phyloP scores from a whole-genome alignment of 1,140 invertebrate species.

The Bombus affinis region DNA sequence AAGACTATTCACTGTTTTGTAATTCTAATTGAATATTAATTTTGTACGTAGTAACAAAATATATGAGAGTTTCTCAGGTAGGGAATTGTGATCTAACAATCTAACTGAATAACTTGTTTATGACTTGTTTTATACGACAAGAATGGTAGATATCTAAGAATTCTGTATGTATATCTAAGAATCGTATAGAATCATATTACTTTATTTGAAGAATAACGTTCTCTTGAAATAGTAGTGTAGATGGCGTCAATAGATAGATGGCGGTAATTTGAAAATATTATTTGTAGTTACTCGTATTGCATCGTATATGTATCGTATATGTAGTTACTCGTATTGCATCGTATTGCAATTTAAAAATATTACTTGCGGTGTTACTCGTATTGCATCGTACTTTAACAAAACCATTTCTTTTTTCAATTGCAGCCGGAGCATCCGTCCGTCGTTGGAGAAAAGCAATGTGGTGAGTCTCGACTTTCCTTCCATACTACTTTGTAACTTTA shows the following conservation, averaged over 20 bases:
- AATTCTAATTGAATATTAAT: not conserved
- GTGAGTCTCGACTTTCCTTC: constrained; percentile 53
- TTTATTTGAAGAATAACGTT: not conserved
- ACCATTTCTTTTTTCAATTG: constrained; percentile 46
- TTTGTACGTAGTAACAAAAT: not conserved
- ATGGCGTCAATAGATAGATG: not conserved
- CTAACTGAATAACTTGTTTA: too few relatives aligned
- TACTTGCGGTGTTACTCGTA: not conserved
- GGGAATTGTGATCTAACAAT: too few relatives aligned
- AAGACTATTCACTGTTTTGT: not conserved
- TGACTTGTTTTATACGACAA: too few relatives aligned
- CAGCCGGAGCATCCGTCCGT: constrained; percentile 49
- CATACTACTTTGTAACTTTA: constrained; percentile 19
- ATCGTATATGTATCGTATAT: too few relatives aligned
- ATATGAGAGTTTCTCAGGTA: not conserved
- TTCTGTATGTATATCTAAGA: too few relatives aligned
- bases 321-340: not conserved
- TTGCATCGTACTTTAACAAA: not conserved
- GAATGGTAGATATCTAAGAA: too few relatives aligned
- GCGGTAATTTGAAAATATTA: not conserved
- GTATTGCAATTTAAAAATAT: not conserved
- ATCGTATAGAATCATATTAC: too few relatives aligned
- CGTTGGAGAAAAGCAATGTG: constrained; percentile 48
- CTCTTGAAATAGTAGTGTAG: not conserved
- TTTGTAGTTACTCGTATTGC: not conserved